Conservation (phyloP, 2,113 vertebrate genomes). For the Hylia prasina region DNA sequence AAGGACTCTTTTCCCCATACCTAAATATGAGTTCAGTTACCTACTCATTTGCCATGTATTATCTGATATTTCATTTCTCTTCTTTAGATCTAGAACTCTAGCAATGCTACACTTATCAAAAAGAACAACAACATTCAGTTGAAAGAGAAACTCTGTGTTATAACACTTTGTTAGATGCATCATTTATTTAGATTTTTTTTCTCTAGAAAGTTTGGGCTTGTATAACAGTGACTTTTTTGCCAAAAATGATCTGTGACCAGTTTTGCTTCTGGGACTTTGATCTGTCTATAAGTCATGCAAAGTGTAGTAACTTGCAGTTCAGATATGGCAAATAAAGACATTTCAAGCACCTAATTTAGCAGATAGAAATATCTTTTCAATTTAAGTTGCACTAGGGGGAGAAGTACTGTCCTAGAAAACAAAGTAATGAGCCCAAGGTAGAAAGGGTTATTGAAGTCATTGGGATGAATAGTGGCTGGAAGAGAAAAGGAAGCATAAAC, state of each 20-base stretch:
- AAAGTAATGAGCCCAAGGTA: neutral
- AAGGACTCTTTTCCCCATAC: neutral
- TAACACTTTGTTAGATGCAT: neutral
- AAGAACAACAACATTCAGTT: neutral
- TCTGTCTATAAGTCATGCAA: neutral
- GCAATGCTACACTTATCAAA: fast-evolving
- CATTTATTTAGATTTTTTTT: neutral
- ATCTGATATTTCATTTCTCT: neutral
- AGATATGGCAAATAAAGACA: neutral
- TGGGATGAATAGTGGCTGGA: neutral
- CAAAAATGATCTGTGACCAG: neutral
- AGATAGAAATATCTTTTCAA: neutral
- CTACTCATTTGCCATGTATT: neutral
- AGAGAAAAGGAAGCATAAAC: neutral
- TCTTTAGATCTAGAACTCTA: neutral
- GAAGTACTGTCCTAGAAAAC: neutral
- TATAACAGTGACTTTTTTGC: neutral
- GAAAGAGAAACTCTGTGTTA: neutral
- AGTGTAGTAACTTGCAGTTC: neutral
- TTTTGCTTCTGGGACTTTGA: neutral
- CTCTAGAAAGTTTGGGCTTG: neutral
- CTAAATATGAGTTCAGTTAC: neutral
- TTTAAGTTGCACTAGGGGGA: neutral
- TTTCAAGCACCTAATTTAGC: neutral
- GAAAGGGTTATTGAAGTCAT: neutral